phyloP scores from a whole-genome alignment of 30 jellyfish, hydroid and myxozoan genomes.

The Hydractinia echinata region DNA sequence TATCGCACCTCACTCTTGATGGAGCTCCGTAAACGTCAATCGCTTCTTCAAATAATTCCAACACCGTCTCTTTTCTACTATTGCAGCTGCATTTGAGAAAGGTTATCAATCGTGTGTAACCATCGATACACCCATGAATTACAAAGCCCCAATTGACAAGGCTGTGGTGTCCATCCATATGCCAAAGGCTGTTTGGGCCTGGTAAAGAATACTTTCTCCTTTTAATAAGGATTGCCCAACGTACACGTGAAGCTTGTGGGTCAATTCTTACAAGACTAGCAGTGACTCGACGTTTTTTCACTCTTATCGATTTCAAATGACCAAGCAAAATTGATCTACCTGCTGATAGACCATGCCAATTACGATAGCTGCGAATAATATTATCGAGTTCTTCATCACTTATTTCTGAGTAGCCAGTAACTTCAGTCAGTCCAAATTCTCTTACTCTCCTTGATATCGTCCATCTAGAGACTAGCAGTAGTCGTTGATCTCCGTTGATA shows the following conservation, averaged over 20 bases:
- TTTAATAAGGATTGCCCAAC: conserved; percentile 1
- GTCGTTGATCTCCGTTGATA: conserved; percentile 23
- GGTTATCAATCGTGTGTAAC: no score
- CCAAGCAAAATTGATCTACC: conserved; percentile 13
- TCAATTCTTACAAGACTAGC: conserved; percentile 29
- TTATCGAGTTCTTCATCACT: conserved; percentile 38
- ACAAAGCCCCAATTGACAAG: no score
- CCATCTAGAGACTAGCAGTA: conserved; percentile 57
- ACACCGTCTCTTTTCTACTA: conserved; percentile 36
- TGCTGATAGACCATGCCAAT: conserved; percentile 25
- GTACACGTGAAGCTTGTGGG: no score
- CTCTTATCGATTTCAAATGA: conserved; percentile 23
- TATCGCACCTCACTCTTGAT: conserved; percentile 36
- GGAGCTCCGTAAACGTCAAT: conserved; percentile 29
- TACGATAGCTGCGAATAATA: conserved; percentile 9
- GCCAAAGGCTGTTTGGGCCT: no score
- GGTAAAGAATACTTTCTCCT: conserved; percentile 36
- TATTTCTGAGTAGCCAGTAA: conserved; percentile 30
- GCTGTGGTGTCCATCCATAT: no score
- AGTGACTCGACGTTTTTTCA: conserved; percentile 31
- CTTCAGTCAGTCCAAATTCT: conserved; percentile 36
- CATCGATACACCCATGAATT: no score
- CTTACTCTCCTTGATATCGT: conserved; percentile 48
- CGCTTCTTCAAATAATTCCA: conserved; percentile 21
- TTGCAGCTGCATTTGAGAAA: no score